Evolutionary conservation across 2,113 vertebrate genomes (phyloP).

Genomic region (Rallus limicola): DNA sequence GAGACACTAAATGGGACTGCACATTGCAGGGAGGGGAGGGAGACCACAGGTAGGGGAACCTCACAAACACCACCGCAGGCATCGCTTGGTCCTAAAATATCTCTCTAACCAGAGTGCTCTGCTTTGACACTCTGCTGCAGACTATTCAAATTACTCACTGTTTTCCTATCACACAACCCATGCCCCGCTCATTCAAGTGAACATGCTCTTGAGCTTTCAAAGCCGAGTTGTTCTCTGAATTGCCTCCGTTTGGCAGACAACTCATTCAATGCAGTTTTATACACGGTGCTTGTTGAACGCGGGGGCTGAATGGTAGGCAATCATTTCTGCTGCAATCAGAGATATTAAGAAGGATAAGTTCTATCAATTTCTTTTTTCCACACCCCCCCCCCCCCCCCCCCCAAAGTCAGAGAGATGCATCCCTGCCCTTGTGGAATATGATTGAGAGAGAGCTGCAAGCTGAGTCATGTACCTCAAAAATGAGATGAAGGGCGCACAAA

Average conservation of each 20-base stretch:
- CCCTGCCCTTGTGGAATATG: background rate
- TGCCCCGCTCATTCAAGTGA: background rate
- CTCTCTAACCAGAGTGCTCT: background rate
- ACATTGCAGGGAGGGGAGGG: accelerated
- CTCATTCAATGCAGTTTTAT: background rate
- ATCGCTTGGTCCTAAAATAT: background rate
- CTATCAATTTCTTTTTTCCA: background rate
- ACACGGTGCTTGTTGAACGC: background rate
- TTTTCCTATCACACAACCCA: background rate
- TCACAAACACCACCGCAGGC: constrained; percentile 9
- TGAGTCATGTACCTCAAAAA: accelerated
- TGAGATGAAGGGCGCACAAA: background rate
- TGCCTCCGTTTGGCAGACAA: background rate
- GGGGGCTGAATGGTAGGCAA: background rate
- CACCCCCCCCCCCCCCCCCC: too few relatives aligned
- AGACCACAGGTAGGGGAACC: background rate
- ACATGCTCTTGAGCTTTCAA: background rate
- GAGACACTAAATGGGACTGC: constrained; percentile 10
- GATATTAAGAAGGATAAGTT: background rate
- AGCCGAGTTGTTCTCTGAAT: background rate
- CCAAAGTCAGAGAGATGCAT: background rate
- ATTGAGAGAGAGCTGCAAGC: background rate
- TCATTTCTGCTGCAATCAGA: background rate
- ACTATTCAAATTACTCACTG: background rate
- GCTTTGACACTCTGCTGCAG: constrained; percentile 27